Evolutionary conservation across 2,888 invertebrate species (phyloP), one percentile per base, ranked within the genome.

Genomic region (Patella ulyssiponensis): DNA sequence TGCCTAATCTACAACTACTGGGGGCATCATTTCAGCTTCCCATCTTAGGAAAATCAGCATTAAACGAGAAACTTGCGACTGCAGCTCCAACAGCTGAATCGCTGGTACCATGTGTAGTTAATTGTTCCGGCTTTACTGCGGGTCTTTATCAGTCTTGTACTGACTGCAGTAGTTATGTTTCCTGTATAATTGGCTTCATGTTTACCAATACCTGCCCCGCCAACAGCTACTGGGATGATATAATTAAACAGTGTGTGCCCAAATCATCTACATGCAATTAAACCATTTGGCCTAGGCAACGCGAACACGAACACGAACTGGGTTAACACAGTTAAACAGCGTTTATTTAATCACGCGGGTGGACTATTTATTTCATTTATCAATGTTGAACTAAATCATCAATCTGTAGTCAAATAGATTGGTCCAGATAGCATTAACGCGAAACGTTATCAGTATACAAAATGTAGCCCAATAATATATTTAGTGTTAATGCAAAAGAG

Each of bases 131-230:
- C 11, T 23, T 64, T 14, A 11, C 64, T 14, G 20, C 20, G 64
- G 64, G 64, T 20, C n/a, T 3, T 64, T 64, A 64, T 64, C 64
- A 64, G 20, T 64, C 64, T 64, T 64, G 64, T 64, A 23, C 20
- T 64, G 20, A 12, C 12, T 64, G 64, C 23, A 64, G 20, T 64
- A 64, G 15, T 23, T 64, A 64, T 64, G 17, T 17, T 64, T 64
- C 64, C 20, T 64, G 64, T 9, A 64, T 64, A n/a, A 23, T 20
- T n/a, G 64, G 64, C 20, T 23, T 64, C 20, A 23, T 23, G 14
- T 64, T 64, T 11, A 23, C 20, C 23, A 64, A 23, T 14, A 64
- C 64, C 11, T 64, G 64, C 14, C 23, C 23, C 12, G 14, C 64
- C 20, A 23, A 23, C 64, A 23, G 14, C 20, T 20, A 64, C 12